A percentile compares a stretch with the other conserved stretches of the same genome.
Conservation (phyloP, 2,797 vertebrate genomes). For the Channa striata region DNA sequence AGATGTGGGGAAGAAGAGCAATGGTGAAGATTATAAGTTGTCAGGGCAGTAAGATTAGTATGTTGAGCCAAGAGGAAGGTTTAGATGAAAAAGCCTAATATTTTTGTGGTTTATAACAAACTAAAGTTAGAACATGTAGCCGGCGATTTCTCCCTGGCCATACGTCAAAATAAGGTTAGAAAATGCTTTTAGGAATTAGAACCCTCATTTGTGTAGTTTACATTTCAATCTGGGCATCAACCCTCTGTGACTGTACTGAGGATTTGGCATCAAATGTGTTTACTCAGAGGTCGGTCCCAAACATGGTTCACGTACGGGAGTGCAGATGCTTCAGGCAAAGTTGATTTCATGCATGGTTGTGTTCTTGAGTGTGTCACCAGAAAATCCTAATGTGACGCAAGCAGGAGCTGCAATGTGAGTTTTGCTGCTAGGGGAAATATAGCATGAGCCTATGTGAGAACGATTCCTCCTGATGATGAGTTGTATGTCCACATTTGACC, state of each 20-base stretch:
- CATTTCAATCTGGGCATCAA: neutral
- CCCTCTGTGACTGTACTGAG: neutral
- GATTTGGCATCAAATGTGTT: too few relatives aligned
- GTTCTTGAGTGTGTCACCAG: too few relatives aligned
- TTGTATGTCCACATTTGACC: too few relatives aligned
- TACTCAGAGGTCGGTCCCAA: too few relatives aligned
- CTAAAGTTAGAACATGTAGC: neutral
- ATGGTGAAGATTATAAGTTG: slow-evolving; percentile 36
- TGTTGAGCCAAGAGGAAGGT: slow-evolving; percentile 5
- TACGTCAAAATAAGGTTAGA: neutral
- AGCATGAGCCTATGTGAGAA: too few relatives aligned
- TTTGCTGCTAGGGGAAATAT: too few relatives aligned
- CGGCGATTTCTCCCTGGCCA: neutral
- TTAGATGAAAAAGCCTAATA: neutral
- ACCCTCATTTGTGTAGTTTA: neutral
- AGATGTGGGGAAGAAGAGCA: slow-evolving; percentile 33
- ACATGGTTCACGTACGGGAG: too few relatives aligned
- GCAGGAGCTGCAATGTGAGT: too few relatives aligned
- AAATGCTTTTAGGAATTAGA: neutral
- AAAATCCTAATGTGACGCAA: too few relatives aligned
- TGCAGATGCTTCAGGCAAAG: too few relatives aligned
- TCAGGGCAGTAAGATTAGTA: slow-evolving; percentile 17
- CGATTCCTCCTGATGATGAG: too few relatives aligned
- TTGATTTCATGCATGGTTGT: too few relatives aligned
- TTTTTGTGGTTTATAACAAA: neutral